Base-by-base conservation (phyloP, 1,140 invertebrate genomes). In the Sitobion miscanthi region DNA sequence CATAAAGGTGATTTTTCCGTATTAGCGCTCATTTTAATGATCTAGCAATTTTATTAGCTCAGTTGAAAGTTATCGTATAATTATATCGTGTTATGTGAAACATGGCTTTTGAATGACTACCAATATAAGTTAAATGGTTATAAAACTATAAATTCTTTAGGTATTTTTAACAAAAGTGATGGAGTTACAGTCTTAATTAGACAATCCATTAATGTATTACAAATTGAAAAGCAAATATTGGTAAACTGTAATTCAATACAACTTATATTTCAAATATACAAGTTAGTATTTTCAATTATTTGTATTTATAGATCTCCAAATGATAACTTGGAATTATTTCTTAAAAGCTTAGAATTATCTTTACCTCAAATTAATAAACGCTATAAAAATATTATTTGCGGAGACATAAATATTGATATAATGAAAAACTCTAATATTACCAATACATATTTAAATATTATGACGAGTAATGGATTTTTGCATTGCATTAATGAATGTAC, bases 231-330 rank as follows among this genome's bases (percentile, higher is more conserved):
- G n/a, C 45, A 35, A 7, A n/a, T 88, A 25, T 9, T 88, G 54
- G 1, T 38, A 52, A 88, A 88, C n/a, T 88, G 87, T 38, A 88
- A 88, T 35, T 88, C 49, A 88, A 52, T 88, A 88, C 86, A 88
- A 25, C 30, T 88, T 88, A 88, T 9, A 35, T 23, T 52, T n/a
- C 49, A 88, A 83, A 42, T 42, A 42, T 9, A 83, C 38, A 8
- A 83, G 17, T 20, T 42, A 21, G 14, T 83, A 83, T 83, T 83
- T 42, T 42, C 35, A 30, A 14, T 83, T 42, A 42, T 85, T 45
- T 85, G 82, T 85, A 82, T 82, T 38, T 82, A 82, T 82, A 82
- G 77, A 35, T 82, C 77, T 17, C 82, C 82, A 21, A 83, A 83
- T 23, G 82, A 83, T 23, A 38, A 83, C 21, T 8, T 83, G 14